These are phyloP conservation scores for Mechanitis mazaeus DNA, from an alignment of 2,888 invertebrate species.

Conservation along the genomic window DNA sequence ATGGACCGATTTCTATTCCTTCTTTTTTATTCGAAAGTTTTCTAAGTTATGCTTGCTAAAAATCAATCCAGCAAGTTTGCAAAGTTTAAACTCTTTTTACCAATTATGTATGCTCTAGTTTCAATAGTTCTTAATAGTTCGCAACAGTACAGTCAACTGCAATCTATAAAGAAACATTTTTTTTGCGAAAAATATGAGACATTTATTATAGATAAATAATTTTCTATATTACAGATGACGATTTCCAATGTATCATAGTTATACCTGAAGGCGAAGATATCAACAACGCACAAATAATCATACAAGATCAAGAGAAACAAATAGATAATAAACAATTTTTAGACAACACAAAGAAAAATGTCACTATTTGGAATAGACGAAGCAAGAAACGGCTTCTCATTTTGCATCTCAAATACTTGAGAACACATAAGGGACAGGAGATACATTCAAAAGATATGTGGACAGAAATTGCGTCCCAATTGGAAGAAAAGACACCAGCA, in stretches of 20 bases:
- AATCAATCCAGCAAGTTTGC: no score
- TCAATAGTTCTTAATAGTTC: no score
- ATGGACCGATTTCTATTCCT: no score
- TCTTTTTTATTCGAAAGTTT: no score
- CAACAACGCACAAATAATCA: constrained; percentile 43
- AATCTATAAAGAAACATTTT: no score
- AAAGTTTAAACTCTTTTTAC: no score
- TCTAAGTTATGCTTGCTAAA: no score
- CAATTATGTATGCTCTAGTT: no score
- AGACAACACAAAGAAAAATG: constrained; percentile 24
- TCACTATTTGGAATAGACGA: constrained; percentile 51
- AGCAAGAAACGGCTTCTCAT: constrained; percentile 51
- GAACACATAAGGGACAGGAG: constrained; percentile 44
- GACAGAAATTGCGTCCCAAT: constrained; percentile 49
- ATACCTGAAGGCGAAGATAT: constrained; percentile 60
- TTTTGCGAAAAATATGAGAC: not conserved
- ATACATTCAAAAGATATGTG: constrained; percentile 55
- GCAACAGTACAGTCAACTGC: no score
- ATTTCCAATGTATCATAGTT: constrained; percentile 66
- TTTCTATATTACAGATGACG: constrained; percentile 51
- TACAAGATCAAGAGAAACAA: constrained; percentile 32
- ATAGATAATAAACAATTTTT: constrained; percentile 13
- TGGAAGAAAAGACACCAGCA: constrained; percentile 44
- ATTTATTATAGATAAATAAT: not conserved
- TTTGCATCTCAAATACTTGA: constrained; percentile 55